Evolutionary conservation across 1,140 invertebrate species (phyloP).

Genomic region (Eulimnadia texana): DNA sequence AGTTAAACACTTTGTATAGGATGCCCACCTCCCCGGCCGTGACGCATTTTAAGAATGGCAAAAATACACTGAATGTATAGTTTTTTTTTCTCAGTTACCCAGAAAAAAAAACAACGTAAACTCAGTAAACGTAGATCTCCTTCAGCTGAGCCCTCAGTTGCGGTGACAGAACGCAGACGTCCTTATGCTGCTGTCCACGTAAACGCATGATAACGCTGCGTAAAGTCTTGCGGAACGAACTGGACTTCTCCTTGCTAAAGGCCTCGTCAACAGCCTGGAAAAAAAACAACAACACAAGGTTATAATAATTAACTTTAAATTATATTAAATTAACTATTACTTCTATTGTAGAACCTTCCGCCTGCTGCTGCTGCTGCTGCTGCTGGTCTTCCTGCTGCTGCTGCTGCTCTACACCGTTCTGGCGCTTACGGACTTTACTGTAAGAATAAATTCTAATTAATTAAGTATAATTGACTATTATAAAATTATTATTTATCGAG

Average conservation of each 20-base stretch:
- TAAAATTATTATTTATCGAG: too few species aligned
- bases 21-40: too few species aligned
- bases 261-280: neutral
- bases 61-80: neutral
- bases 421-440: constrained; percentile 6
- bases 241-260: neutral
- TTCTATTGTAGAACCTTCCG: neutral
- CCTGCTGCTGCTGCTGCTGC: neutral
- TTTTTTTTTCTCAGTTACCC: too few species aligned
- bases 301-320: neutral
- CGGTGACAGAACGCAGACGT: constrained; percentile 56
- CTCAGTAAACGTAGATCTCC: constrained; percentile 73
- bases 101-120: too few species aligned
- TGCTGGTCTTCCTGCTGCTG: neutral
- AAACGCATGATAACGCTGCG: constrained; percentile 11
- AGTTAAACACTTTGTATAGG: too few species aligned
- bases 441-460: neutral
- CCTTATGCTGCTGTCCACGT: constrained; percentile 12
- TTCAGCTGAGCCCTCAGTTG: constrained; percentile 73
- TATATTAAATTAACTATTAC: neutral
- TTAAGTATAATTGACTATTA: neutral
- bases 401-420: neutral
- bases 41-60: neutral
- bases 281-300: neutral
- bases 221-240: constrained; percentile 12